Conservation (phyloP, 2,888 invertebrate species). For the Tupiocoris notatus region DNA sequence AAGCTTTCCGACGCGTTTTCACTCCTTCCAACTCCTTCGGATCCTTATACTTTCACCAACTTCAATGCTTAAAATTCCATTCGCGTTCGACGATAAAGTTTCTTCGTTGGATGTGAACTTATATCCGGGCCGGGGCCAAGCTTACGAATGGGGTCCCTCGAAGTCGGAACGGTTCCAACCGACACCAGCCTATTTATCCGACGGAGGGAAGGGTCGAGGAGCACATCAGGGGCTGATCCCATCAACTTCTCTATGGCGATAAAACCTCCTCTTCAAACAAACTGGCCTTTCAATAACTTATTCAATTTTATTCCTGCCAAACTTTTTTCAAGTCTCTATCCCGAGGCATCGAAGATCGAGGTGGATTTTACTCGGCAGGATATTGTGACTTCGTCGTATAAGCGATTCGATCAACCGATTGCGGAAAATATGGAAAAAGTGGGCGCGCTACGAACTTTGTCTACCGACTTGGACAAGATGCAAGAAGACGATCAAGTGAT, state of each 20-base stretch:
- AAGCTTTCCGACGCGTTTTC: neutral
- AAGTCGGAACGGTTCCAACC: neutral
- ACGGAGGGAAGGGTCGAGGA: neutral
- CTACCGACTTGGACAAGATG: too few species aligned
- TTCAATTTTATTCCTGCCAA: constrained; percentile 31
- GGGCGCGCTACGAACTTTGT: too few species aligned
- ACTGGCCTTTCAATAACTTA: constrained; percentile 35
- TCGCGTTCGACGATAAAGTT: neutral
- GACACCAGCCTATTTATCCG: neutral
- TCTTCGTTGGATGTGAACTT: neutral
- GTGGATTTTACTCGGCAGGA: neutral
- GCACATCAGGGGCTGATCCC: constrained; percentile 18
- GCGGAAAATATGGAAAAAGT: too few species aligned
- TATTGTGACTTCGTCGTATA: neutral
- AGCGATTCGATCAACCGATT: neutral
- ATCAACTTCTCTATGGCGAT: constrained; percentile 25
- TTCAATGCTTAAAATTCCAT: neutral
- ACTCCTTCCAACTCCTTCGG: neutral
- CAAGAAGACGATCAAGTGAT: too few species aligned
- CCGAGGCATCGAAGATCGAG: neutral
- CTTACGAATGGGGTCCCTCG: neutral
- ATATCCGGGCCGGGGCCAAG: neutral
- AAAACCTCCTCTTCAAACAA: constrained; percentile 33
- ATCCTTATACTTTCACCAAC: neutral
- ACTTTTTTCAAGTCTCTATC: neutral